phyloP scores from a whole-genome alignment of 1,140 invertebrate genomes.

The Phocides pigmalion region DNA sequence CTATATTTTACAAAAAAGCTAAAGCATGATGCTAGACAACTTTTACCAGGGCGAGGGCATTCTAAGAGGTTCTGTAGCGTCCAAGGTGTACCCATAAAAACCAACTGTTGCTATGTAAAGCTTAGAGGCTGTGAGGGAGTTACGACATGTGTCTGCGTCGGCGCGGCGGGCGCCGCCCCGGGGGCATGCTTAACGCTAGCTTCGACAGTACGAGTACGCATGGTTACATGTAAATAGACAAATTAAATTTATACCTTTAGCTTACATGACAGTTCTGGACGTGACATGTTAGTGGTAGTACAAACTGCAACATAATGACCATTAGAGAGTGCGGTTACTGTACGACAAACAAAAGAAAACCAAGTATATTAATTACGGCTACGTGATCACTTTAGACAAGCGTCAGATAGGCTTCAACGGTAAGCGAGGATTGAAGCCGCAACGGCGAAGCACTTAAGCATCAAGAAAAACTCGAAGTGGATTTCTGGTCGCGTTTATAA shows the following conservation, averaged over 20 bases:
- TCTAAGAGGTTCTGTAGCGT: slow-evolving; percentile 80
- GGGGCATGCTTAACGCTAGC: slow-evolving; percentile 70
- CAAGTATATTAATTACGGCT: slow-evolving; percentile 79
- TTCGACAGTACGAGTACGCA: too few species aligned
- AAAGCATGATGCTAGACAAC: slow-evolving; percentile 83
- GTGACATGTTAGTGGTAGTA: slow-evolving; percentile 84
- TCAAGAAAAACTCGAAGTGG: slow-evolving; percentile 72
- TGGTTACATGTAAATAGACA: slow-evolving; percentile 80
- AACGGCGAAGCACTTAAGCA: slow-evolving; percentile 78
- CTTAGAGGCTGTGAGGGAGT: slow-evolving; percentile 76
- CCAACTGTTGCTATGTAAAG: slow-evolving; percentile 81
- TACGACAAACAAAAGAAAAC: slow-evolving; percentile 83
- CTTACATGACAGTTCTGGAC: slow-evolving; percentile 84
- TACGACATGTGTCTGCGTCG: slow-evolving; percentile 69
- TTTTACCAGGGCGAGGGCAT: slow-evolving; percentile 81
- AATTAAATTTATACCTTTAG: slow-evolving; percentile 83
- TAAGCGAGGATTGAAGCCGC: slow-evolving; percentile 80
- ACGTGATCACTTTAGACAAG: slow-evolving; percentile 78
- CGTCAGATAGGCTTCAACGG: slow-evolving; percentile 75
- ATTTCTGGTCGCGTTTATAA: slow-evolving; percentile 40
- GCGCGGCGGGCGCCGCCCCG: slow-evolving; percentile 66
- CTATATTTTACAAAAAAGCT: slow-evolving; percentile 84
- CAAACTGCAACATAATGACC: slow-evolving; percentile 84
- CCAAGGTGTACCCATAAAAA: slow-evolving; percentile 82
- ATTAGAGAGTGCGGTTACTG: slow-evolving; percentile 83